phyloP scores from a whole-genome alignment of 2,888 invertebrate genomes.

The Parnassius glacialis region DNA sequence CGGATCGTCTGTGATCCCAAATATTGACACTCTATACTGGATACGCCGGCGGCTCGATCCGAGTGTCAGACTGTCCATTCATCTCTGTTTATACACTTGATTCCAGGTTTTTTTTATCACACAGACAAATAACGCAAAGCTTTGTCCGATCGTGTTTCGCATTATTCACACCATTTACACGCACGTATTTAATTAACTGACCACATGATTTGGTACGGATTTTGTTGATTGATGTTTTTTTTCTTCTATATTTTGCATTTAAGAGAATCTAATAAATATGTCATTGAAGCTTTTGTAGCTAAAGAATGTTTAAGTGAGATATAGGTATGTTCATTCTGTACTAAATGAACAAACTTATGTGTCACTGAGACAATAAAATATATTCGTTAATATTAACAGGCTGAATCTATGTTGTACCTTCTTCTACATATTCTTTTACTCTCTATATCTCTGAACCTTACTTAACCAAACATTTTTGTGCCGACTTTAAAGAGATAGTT shows the following conservation, averaged over 20 bases:
- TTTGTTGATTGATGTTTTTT: constrained; percentile 17
- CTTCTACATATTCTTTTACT: too few species aligned
- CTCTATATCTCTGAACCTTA: too few species aligned
- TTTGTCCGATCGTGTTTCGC: constrained; percentile 13
- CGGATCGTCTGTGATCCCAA: constrained; percentile 53
- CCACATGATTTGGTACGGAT: constrained; percentile 13
- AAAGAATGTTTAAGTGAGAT: too few species aligned
- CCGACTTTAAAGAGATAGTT: too few species aligned
- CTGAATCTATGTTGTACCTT: too few species aligned
- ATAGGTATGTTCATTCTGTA: too few species aligned
- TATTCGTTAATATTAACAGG: too few species aligned
- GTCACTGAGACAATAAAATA: too few species aligned
- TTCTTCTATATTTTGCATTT: not conserved
- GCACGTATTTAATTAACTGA: constrained; percentile 14
- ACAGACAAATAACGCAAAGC: constrained; percentile 18
- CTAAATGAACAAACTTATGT: too few species aligned
- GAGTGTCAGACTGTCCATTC: not conserved
- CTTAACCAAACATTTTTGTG: too few species aligned
- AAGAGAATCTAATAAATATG: too few species aligned
- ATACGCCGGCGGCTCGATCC: constrained; percentile 14
- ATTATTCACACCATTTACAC: constrained; percentile 15
- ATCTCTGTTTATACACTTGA: constrained; percentile 6
- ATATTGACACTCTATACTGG: constrained; percentile 58
- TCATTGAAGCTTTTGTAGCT: too few species aligned
- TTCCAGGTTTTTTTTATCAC: constrained; percentile 8